These are phyloP conservation scores for Buteo buteo DNA, from an alignment of 2,113 vertebrate species.

Conservation along the genomic window DNA sequence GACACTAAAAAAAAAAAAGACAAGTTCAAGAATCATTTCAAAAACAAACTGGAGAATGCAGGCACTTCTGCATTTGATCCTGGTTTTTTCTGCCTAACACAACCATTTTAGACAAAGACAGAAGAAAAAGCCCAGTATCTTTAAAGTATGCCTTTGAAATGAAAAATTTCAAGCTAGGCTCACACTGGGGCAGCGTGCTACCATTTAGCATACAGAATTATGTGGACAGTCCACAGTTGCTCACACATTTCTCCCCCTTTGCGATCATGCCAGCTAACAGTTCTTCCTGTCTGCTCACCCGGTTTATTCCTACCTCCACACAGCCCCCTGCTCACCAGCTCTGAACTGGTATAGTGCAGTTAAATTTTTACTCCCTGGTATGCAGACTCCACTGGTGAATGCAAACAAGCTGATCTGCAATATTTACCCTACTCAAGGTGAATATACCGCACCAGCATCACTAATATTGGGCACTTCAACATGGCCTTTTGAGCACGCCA, in stretches of 20 bases:
- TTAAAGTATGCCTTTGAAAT: not conserved
- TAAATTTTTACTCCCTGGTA: conserved; percentile 1
- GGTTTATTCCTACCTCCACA: rapidly evolving
- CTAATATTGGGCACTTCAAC: not conserved
- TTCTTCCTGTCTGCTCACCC: not conserved
- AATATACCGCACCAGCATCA: not conserved
- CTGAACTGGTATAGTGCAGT: not conserved
- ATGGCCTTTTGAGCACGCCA: not conserved
- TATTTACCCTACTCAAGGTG: not conserved
- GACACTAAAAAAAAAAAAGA: not conserved
- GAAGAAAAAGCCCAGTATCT: not conserved
- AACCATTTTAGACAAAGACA: not conserved
- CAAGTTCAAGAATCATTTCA: not conserved
- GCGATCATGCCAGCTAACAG: not conserved
- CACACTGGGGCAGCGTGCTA: rapidly evolving
- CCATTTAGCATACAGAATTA: not conserved
- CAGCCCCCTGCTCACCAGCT: not conserved
- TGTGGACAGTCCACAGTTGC: rapidly evolving
- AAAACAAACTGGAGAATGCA: not conserved
- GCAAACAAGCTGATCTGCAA: not conserved
- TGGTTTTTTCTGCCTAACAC: not conserved
- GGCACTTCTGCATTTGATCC: not conserved
- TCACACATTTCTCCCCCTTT: too few species aligned
- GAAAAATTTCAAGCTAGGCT: not conserved
- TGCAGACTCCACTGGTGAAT: not conserved